A percentile compares a stretch with the other conserved stretches of the same genome.
phyloP scores from a whole-genome alignment of 2,797 vertebrate species.

The Iguana delicatissima region DNA sequence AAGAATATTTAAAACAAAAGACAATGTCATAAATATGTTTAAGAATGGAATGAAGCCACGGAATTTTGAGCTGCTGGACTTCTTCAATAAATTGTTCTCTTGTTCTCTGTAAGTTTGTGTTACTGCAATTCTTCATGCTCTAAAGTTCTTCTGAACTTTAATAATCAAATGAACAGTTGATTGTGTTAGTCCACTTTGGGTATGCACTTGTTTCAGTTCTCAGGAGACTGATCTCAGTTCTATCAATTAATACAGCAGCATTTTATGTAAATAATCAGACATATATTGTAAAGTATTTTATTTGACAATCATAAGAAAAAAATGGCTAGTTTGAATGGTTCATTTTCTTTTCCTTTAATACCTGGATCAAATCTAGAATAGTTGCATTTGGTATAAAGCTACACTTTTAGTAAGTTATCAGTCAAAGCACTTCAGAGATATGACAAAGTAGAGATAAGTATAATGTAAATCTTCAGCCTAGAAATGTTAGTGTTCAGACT shows the following conservation, averaged over 20 bases:
- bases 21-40: neutral
- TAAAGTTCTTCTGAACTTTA: too few species aligned
- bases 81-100: neutral
- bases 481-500: too few species aligned
- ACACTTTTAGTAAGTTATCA: slow-evolving; percentile 40
- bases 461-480: neutral
- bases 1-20: slow-evolving; percentile 6
- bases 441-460: slow-evolving; percentile 25
- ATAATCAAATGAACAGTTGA: neutral
- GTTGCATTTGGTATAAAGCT: slow-evolving; percentile 13
- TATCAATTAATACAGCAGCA: neutral
- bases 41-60: neutral
- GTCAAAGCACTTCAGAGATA: neutral
- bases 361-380: slow-evolving; percentile 2
- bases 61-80: neutral
- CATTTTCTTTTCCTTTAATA: slow-evolving; percentile 2
- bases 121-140: neutral
- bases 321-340: slow-evolving; percentile 40
- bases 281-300: neutral
- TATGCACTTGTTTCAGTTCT: neutral
- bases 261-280: neutral
- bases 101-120: neutral
- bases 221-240: neutral
- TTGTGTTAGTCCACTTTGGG: neutral
- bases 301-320: neutral